These are phyloP conservation scores for Athripsodes cinereus DNA, from an alignment of 2,888 invertebrate species.

Conservation along the genomic window DNA sequence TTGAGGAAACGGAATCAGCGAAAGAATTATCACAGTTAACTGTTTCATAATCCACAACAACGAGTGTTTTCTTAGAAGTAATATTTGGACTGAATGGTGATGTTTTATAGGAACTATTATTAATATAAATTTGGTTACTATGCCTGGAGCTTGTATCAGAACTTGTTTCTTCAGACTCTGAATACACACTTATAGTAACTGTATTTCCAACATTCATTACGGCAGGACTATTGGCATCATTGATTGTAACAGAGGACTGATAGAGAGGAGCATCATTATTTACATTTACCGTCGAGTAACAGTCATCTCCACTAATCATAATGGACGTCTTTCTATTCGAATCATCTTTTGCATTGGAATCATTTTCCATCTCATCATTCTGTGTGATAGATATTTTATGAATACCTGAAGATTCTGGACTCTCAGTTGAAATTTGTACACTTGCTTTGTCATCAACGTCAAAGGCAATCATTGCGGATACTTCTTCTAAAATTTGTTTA, in stretches of 20 bases:
- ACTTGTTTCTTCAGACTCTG: conserved; percentile 32
- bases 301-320: conserved; percentile 67
- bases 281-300: conserved; percentile 69
- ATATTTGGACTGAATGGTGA: conserved; percentile 16
- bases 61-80: conserved; percentile 21
- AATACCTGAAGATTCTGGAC: conserved; percentile 19
- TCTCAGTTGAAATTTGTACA: conserved; percentile 23
- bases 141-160: conserved; percentile 34
- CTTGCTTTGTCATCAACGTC: conserved; percentile 23
- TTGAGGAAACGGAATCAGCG: conserved; percentile 28
- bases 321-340: conserved; percentile 62
- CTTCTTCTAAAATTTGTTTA: conserved; percentile 30
- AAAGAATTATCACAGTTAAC: conserved; percentile 34
- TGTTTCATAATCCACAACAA: conserved; percentile 31
- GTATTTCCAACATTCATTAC: conserved; percentile 53
- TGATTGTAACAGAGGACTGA: conserved; percentile 67
- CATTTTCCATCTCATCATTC: conserved; percentile 41
- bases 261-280: conserved; percentile 63
- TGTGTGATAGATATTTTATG: conserved; percentile 33
- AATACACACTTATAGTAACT: conserved; percentile 53
- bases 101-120: conserved; percentile 29
- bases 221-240: conserved; percentile 45
- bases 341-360: conserved; percentile 35
- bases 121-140: conserved; percentile 47
- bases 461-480: conserved; percentile 15